These are phyloP conservation scores for Schizopygopsis pylzovi DNA, from an alignment of 2,797 vertebrate species.

Conservation along the genomic window DNA sequence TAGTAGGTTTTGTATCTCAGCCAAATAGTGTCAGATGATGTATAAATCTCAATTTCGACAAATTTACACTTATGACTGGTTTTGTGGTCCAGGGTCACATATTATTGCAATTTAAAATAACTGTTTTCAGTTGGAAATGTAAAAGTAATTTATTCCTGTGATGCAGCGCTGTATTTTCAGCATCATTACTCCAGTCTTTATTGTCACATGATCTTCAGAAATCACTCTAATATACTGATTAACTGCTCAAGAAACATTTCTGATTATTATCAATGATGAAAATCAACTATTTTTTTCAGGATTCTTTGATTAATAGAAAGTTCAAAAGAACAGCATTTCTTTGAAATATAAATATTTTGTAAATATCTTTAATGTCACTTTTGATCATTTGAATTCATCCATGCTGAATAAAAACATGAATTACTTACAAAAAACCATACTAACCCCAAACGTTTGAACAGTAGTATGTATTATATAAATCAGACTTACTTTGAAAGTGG, in stretches of 20 bases:
- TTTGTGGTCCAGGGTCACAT: no score
- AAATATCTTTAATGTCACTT: background rate
- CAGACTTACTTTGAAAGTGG: constrained; percentile 85
- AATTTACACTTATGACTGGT: no score
- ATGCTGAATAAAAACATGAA: background rate
- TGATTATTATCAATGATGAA: background rate
- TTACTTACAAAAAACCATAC: no score
- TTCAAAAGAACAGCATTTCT: background rate
- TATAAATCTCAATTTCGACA: no score
- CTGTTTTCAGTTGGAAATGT: background rate
- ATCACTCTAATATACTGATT: background rate
- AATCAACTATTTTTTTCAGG: background rate
- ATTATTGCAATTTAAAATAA: background rate
- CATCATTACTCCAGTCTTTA: background rate
- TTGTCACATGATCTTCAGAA: background rate
- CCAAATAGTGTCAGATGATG: no score
- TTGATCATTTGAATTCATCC: background rate
- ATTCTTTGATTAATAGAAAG: background rate
- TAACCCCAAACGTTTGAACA: background rate
- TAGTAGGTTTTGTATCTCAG: no score
- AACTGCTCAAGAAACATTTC: background rate
- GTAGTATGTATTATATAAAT: background rate
- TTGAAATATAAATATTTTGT: background rate
- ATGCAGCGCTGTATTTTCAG: background rate
- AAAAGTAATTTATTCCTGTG: background rate